phyloP scores from a whole-genome alignment of 2,888 invertebrate genomes.

The Drosophila cyrtoloma region DNA sequence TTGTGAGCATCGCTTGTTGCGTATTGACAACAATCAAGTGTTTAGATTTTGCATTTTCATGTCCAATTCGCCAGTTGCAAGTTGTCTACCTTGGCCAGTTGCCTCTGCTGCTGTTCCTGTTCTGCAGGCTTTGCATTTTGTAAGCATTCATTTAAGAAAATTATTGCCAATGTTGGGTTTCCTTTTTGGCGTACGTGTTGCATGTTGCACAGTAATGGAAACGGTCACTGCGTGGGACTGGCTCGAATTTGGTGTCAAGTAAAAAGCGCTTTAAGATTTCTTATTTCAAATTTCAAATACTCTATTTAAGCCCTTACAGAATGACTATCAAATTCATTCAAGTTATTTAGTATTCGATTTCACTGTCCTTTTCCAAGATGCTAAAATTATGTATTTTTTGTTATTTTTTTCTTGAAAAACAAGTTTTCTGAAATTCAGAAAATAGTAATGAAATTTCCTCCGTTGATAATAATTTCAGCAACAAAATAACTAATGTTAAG shows the following conservation, averaged over 20 bases:
- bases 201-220: conserved; percentile 12
- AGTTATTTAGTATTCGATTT: neutral
- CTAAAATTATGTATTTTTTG: neutral
- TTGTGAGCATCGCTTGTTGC: conserved; percentile 36
- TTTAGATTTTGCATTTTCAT: conserved; percentile 62
- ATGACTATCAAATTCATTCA: neutral
- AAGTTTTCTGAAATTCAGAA: neutral
- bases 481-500: neutral
- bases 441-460: neutral
- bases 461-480: neutral
- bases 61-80: conserved; percentile 27
- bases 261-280: neutral
- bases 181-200: conserved; percentile 16
- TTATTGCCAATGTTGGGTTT: conserved; percentile 39
- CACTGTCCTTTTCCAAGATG: neutral
- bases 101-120: conserved; percentile 18
- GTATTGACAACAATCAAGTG: conserved; percentile 67
- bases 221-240: conserved; percentile 44
- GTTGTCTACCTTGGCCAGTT: neutral
- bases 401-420: neutral
- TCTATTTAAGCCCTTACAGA: neutral
- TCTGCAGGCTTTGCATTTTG: conserved; percentile 22
- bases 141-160: conserved; percentile 51
- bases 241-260: conserved; percentile 12
- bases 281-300: neutral